phyloP scores from a whole-genome alignment of 2,113 vertebrate species.

The Rallus limicola region DNA sequence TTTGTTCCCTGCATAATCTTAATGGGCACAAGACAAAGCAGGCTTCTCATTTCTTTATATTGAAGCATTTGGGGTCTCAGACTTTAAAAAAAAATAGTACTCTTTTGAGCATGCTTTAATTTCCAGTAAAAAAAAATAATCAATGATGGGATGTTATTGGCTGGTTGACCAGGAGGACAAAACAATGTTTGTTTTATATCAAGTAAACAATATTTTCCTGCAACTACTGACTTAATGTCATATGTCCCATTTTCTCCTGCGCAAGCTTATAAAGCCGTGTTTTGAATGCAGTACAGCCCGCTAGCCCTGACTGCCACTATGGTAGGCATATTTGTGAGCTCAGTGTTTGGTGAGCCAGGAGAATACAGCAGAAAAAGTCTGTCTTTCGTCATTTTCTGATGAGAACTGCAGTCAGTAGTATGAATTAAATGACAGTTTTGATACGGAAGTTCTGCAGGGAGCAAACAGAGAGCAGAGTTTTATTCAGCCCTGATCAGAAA shows the following conservation, averaged over 20 bases:
- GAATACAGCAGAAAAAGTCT: background rate
- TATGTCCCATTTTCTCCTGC: background rate
- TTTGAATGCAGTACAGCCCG: accelerated
- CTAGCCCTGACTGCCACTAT: accelerated
- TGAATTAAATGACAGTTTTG: background rate
- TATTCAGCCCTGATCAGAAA: background rate
- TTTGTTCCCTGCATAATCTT: background rate
- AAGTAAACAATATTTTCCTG: background rate
- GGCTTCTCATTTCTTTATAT: background rate
- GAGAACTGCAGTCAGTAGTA: background rate
- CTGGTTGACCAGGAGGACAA: background rate
- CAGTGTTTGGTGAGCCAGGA: background rate
- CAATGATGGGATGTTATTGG: background rate
- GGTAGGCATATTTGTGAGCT: background rate
- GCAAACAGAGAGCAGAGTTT: background rate
- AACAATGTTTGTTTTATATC: background rate
- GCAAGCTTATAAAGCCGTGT: background rate
- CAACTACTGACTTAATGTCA: background rate
- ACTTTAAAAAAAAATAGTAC: background rate
- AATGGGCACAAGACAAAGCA: background rate
- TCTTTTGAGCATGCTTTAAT: background rate
- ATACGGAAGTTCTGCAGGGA: background rate
- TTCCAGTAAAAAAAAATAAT: background rate
- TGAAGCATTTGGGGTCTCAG: background rate
- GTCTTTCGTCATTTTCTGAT: background rate